Evolutionary conservation across 2,888 invertebrate species (phyloP).

Genomic region (Ptychoptera contaminata): DNA sequence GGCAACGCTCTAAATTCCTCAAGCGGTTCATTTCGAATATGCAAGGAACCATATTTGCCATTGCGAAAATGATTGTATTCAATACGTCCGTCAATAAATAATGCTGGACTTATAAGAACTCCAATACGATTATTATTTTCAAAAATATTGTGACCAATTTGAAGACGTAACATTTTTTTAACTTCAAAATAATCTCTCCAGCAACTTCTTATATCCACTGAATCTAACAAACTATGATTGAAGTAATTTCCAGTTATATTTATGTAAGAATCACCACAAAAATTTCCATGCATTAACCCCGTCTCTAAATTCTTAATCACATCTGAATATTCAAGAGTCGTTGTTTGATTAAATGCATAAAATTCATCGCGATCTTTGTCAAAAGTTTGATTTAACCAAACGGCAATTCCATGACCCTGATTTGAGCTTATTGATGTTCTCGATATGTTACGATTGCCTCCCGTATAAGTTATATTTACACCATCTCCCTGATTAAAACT

Average conservation of each 20-base stretch:
- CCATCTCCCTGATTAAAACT: conserved; percentile 88
- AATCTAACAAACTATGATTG: conserved; percentile 60
- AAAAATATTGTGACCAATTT: conserved; percentile 77
- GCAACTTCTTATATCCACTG: conserved; percentile 70
- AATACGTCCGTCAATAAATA: conserved; percentile 60
- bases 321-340: conserved; percentile 71
- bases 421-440: conserved; percentile 74
- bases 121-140: conserved; percentile 58
- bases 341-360: conserved; percentile 67
- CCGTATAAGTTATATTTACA: conserved; percentile 87
- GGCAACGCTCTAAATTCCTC: conserved; percentile 68
- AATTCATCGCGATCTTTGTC: conserved; percentile 48
- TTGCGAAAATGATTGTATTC: conserved; percentile 81
- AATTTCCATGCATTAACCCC: conserved; percentile 86
- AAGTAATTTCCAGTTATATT: conserved; percentile 90
- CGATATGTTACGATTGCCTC: conserved; percentile 87
- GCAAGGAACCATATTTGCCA: conserved; percentile 66
- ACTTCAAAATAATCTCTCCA: conserved; percentile 39
- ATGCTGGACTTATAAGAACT: conserved; percentile 62
- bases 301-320: conserved; percentile 76
- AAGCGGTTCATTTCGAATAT: conserved; percentile 63
- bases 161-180: conserved; percentile 40
- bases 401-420: conserved; percentile 70
- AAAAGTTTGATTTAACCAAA: conserved; percentile 77
- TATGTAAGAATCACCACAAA: conserved; percentile 67